Conservation (phyloP, 2,888 invertebrate genomes). For the Stegophylla sp. region DNA sequence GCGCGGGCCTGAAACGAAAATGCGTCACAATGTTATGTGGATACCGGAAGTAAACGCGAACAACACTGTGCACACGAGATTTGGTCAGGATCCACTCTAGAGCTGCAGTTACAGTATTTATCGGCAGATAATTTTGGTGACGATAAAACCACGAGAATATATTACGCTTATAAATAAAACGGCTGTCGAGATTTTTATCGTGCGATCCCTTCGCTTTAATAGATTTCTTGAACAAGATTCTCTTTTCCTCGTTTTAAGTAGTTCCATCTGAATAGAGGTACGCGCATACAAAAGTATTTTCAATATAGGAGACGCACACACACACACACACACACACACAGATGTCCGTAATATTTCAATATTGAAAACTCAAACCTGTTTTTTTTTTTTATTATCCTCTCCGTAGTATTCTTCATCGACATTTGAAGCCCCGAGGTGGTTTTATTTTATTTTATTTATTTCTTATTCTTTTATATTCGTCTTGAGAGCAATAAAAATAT, state of each 20-base stretch:
- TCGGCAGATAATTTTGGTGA: conserved; percentile 42
- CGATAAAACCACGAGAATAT: conserved; percentile 35
- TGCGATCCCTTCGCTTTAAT: conserved; percentile 20
- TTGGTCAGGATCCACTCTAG: conserved; percentile 20
- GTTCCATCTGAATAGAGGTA: neutral
- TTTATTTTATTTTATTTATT: neutral
- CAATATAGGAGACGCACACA: neutral
- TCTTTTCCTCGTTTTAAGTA: conserved; percentile 10
- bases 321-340: neutral
- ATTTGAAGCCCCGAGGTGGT: conserved; percentile 12
- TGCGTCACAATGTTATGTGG: conserved; percentile 2
- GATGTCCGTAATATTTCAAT: conserved; percentile 12
- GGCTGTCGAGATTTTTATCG: conserved; percentile 41
- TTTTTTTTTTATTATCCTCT: neutral
- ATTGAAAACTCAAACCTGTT: conserved; percentile 26
- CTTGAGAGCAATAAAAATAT: conserved; percentile 35
- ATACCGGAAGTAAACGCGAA: conserved; percentile 36
- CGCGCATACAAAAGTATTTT: conserved; percentile 3
- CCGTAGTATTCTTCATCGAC: neutral
- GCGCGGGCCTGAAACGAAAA: neutral
- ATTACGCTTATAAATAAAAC: conserved; percentile 44
- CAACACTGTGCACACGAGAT: neutral
- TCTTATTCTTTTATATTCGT: neutral
- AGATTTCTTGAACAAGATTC: conserved; percentile 36
- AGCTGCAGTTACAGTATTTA: conserved; percentile 25